These are phyloP conservation scores for Pediacus dermestoides DNA, from an alignment of 2,888 invertebrate species.

Conservation along the genomic window DNA sequence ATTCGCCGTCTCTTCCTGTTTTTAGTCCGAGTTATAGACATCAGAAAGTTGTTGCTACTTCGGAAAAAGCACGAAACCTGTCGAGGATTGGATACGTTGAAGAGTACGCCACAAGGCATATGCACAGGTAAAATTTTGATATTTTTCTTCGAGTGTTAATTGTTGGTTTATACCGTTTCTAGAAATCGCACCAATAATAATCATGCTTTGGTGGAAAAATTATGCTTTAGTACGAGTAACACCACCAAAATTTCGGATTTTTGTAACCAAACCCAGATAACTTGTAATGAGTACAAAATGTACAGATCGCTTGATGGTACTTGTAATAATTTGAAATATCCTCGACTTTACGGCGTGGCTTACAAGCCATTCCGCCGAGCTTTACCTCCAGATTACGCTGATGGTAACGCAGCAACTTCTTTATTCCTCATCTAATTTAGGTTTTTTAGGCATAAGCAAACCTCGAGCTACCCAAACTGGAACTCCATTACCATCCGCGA, in stretches of 20 bases:
- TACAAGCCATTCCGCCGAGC: conserved; percentile 71
- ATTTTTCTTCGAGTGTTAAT: neutral
- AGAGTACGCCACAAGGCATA: conserved; percentile 62
- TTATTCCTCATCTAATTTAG: no score
- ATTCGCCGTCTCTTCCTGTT: conserved; percentile 50
- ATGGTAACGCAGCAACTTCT: conserved; percentile 67
- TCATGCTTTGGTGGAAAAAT: conserved; percentile 11
- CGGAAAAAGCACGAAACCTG: conserved; percentile 57
- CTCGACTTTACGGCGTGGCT: conserved; percentile 66
- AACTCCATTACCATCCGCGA: conserved; percentile 64
- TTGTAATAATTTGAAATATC: conserved; percentile 70
- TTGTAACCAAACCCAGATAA: conserved; percentile 29
- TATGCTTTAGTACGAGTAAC: conserved; percentile 18
- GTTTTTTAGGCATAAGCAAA: conserved; percentile 57
- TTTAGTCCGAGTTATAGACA: conserved; percentile 67
- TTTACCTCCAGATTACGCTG: conserved; percentile 71
- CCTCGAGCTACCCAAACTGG: conserved; percentile 60
- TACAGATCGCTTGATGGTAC: conserved; percentile 70
- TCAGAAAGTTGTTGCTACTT: conserved; percentile 66
- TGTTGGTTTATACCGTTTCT: no score
- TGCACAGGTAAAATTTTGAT: conserved; percentile 24
- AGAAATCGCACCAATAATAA: no score
- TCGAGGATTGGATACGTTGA: conserved; percentile 66
- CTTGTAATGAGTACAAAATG: conserved; percentile 41
- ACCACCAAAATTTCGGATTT: conserved; percentile 18